phyloP scores from a whole-genome alignment of 2,888 invertebrate species.

The Rhimphoctona megacephalus region DNA sequence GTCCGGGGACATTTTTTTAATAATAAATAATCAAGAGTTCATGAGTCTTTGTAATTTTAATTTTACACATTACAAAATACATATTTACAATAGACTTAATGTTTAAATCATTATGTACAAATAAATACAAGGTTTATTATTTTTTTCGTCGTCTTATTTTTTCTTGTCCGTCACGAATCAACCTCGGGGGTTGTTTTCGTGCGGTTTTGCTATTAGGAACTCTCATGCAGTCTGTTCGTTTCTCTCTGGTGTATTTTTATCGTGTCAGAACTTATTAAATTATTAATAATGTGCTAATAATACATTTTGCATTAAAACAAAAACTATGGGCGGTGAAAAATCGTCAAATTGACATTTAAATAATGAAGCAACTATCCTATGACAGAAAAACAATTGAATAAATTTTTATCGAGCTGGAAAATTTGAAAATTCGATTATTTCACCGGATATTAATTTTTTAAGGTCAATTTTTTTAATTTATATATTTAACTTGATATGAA shows the following conservation, averaged over 20 bases:
- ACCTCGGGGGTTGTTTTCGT: constrained; percentile 62
- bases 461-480: neutral
- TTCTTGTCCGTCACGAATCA: constrained; percentile 64
- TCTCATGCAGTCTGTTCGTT: constrained; percentile 84
- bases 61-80: constrained; percentile 42
- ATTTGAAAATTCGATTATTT: neutral
- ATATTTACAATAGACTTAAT: constrained; percentile 43
- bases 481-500: neutral
- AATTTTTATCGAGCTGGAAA: no score
- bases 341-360: neutral
- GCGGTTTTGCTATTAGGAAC: constrained; percentile 80
- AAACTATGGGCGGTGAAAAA: neutral
- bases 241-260: constrained; percentile 64
- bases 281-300: constrained; percentile 35
- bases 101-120: constrained; percentile 78
- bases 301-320: constrained; percentile 4
- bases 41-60: constrained; percentile 23
- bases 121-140: constrained; percentile 81
- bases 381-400: neutral
- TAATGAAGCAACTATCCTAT: no score
- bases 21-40: constrained; percentile 10
- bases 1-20: neutral
- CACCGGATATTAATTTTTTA: neutral
- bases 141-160: constrained; percentile 49
- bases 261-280: constrained; percentile 38